Conservation (phyloP, 2,888 invertebrate species). For the Lochmaea capreae region DNA sequence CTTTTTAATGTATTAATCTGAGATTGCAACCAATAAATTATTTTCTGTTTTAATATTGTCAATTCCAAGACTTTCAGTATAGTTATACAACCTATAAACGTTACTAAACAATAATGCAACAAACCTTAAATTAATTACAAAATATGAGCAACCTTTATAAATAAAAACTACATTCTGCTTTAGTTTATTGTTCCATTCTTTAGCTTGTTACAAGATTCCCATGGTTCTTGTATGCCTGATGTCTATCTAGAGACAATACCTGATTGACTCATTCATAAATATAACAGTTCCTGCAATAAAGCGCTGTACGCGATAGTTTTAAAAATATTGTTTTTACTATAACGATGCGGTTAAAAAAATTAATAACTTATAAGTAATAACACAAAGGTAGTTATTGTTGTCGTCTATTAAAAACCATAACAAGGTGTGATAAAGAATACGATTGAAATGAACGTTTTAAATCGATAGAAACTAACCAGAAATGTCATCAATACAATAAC, state of each 20-base stretch:
- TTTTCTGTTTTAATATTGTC: background rate
- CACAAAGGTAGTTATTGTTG: background rate
- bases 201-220: conserved; percentile 6
- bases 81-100: background rate
- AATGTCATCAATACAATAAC: conserved; percentile 5
- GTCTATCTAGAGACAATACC: conserved; percentile 11
- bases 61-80: background rate
- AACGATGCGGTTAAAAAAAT: background rate
- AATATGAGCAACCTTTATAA: conserved; percentile 6
- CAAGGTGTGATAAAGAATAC: background rate
- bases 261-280: conserved; percentile 13
- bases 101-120: background rate
- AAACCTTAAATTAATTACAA: conserved; percentile 9
- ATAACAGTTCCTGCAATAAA: conserved; percentile 15
- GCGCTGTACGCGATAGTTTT: conserved; percentile 1
- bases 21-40: background rate
- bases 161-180: conserved; percentile 7
- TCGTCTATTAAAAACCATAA: background rate
- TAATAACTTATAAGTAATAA: background rate
- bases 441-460: background rate
- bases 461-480: background rate
- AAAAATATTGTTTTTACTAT: conserved; percentile 5
- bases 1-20: no score
- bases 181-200: conserved; percentile 8
- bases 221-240: conserved; percentile 10